Evolutionary conservation across 2,797 vertebrate species (phyloP).

Genomic region (Phylloscopus collybita): DNA sequence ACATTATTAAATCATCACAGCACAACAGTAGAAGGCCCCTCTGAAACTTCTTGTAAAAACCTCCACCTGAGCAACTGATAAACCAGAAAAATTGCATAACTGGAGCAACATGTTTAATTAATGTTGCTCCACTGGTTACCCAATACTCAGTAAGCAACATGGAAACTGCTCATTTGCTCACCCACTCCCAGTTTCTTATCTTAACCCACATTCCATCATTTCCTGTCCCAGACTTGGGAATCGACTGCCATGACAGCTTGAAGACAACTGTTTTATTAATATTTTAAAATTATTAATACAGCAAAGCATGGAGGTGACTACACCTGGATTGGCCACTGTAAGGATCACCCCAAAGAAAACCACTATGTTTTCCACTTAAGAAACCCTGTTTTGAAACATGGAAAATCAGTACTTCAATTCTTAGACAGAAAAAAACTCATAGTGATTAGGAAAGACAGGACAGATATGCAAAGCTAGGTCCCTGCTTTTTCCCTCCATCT

Average conservation of each 20-base stretch:
- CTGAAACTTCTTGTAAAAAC: background rate
- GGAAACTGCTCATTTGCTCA: background rate
- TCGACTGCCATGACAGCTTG: background rate
- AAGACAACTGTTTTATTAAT: background rate
- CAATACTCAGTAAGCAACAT: background rate
- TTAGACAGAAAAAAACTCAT: background rate
- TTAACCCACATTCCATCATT: background rate
- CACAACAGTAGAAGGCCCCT: fast-evolving
- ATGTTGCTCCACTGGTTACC: background rate
- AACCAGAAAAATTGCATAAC: background rate
- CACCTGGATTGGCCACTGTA: background rate
- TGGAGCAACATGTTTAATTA: background rate
- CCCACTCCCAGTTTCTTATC: background rate
- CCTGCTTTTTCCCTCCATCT: background rate
- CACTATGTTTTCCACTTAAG: background rate
- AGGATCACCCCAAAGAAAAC: background rate
- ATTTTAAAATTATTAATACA: background rate
- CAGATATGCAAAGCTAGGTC: background rate
- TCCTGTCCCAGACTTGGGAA: background rate
- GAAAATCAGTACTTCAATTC: background rate
- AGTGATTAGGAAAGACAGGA: background rate
- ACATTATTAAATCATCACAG: background rate
- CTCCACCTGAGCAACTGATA: background rate
- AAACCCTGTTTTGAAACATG: background rate
- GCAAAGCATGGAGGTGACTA: background rate